Conservation (phyloP, 1,140 invertebrate species). For the Temnothorax nylanderi region DNA sequence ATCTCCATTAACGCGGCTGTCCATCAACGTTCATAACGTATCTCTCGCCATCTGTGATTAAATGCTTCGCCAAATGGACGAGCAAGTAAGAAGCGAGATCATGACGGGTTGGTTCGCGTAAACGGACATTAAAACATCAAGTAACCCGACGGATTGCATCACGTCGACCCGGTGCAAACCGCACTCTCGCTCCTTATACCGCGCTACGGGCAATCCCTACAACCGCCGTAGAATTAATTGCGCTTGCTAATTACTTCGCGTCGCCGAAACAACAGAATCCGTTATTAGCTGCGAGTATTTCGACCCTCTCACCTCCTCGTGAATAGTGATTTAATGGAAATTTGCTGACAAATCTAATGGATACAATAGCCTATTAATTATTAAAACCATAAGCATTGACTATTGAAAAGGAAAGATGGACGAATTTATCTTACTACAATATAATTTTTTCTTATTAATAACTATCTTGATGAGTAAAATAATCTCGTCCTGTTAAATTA, state of each 20-base stretch:
- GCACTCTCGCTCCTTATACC: slow-evolving; percentile 62
- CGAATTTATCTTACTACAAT: background rate
- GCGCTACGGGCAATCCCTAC: slow-evolving; percentile 61
- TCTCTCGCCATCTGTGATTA: slow-evolving; percentile 55
- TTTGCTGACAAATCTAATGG: background rate
- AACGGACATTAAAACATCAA: slow-evolving; percentile 55
- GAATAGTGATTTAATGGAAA: slow-evolving; percentile 57
- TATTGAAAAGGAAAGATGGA: background rate
- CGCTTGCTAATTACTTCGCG: slow-evolving; percentile 74
- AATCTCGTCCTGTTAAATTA: background rate
- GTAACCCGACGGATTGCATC: slow-evolving; percentile 62
- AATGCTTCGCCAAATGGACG: slow-evolving; percentile 42
- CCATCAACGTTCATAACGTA: slow-evolving; percentile 30
- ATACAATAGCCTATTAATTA: slow-evolving; percentile 21
- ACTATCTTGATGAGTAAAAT: background rate
- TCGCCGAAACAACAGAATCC: slow-evolving; percentile 71
- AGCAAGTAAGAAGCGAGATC: slow-evolving; percentile 57
- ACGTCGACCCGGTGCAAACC: slow-evolving; percentile 55
- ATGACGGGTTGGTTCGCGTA: slow-evolving; percentile 20
- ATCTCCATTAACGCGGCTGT: slow-evolving; percentile 39
- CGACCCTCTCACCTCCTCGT: slow-evolving; percentile 31
- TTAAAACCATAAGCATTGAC: background rate
- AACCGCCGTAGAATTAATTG: slow-evolving; percentile 77
- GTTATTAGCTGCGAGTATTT: slow-evolving; percentile 71
- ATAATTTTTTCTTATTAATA: background rate